These are phyloP conservation scores for Cichladusa arquata DNA, from an alignment of 2,113 vertebrate genomes.

Conservation along the genomic window DNA sequence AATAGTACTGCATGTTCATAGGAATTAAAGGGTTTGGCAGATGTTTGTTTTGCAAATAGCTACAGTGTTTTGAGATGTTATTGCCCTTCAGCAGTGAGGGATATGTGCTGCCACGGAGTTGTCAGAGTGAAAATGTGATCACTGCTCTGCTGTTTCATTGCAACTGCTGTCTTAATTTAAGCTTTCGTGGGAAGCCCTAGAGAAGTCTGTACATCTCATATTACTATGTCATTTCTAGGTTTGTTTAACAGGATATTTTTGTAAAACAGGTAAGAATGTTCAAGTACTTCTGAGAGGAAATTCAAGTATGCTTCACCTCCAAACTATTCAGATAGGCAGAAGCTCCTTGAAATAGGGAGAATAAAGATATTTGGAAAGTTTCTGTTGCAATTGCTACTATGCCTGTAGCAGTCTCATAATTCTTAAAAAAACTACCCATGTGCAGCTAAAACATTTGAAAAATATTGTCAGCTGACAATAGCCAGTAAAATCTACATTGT, in stretches of 20 bases:
- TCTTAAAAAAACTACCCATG: not conserved
- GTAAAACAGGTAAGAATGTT: not conserved
- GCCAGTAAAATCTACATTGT: not conserved
- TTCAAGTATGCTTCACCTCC: not conserved
- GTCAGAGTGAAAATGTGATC: not conserved
- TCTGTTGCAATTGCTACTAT: not conserved
- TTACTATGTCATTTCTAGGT: not conserved
- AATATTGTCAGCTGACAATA: not conserved
- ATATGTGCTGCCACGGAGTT: not conserved
- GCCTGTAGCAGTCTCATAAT: not conserved
- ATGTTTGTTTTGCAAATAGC: constrained; percentile 27
- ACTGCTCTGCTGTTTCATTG: not conserved
- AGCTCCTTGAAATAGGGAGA: not conserved
- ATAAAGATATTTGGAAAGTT: not conserved
- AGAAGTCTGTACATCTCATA: not conserved
- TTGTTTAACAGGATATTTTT: constrained; percentile 22
- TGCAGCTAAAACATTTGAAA: not conserved
- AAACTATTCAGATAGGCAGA: not conserved
- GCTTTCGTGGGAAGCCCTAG: not conserved
- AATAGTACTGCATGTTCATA: not conserved
- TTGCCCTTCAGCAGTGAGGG: constrained; percentile 7
- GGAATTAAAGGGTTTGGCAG: constrained; percentile 4
- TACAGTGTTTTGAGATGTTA: not conserved
- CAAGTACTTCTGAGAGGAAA: not conserved
- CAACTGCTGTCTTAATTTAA: not conserved